A percentile compares a stretch with the other conserved stretches of the same genome.
Conservation (phyloP, 1,140 invertebrate genomes). For the Lasioglossum baleicum region DNA sequence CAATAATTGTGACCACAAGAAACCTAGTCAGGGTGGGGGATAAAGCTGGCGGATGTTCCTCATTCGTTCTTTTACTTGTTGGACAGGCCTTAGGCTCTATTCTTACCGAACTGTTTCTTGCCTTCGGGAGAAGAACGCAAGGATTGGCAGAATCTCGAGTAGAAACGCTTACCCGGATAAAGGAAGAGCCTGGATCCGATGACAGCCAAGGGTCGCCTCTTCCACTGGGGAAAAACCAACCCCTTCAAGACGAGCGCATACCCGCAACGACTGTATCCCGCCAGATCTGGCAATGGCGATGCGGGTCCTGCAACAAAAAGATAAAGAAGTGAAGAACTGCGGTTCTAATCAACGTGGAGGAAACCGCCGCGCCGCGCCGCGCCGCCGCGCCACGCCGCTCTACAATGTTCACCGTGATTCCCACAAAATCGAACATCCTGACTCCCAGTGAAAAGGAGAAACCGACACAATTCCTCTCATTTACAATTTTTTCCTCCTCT, state of each 20-base stretch:
- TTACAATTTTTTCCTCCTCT: no score
- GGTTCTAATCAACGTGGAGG: slow-evolving; percentile 25
- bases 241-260: slow-evolving; percentile 84
- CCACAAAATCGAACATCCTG: no score
- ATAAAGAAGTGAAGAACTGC: slow-evolving; percentile 28
- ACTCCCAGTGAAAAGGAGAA: no score
- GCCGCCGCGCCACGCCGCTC: no score
- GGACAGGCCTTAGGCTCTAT: slow-evolving; percentile 1
- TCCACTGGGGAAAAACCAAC: slow-evolving; percentile 86
- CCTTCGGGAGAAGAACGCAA: background rate
- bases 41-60: slow-evolving; percentile 14
- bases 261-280: slow-evolving; percentile 81
- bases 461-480: no score
- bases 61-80: slow-evolving; percentile 5
- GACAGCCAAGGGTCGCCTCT: slow-evolving; percentile 81
- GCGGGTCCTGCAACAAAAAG: slow-evolving; percentile 78
- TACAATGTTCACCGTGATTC: no score
- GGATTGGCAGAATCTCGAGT: slow-evolving; percentile 38
- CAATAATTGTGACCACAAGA: slow-evolving; percentile 16
- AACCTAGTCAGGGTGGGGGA: slow-evolving; percentile 5
- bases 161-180: slow-evolving; percentile 79
- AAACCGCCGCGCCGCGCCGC: no score
- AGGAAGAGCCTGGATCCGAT: slow-evolving; percentile 83
- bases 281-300: slow-evolving; percentile 73
- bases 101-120: slow-evolving; percentile 37